Evolutionary conservation across 1,140 invertebrate genomes (phyloP), one percentile per base, ranked within the genome.

Genomic region (Hesperophylax magnus): DNA sequence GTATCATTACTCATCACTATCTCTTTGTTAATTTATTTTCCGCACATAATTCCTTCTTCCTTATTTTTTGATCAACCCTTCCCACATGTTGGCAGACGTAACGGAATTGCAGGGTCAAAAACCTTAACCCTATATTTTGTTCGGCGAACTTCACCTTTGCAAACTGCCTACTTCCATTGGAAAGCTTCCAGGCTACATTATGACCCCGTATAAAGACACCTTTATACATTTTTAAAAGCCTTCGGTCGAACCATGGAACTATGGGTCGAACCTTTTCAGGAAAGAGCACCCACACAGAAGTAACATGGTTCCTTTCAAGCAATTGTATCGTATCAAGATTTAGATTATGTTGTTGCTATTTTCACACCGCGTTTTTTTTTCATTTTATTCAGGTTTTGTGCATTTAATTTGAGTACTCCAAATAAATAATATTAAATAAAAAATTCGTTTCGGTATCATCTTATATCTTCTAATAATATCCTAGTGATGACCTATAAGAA

Each of bases 141-240:
- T 34, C 3, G 63, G 69, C 39, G 69, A 24, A 72, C 47, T 72
- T 47, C 34, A 65, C 17, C 39, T 47, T 47, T 47, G 39, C 6
- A 54, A 54, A 47, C 34, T 65, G 22, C 63, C 39, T 24, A 22
- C 20, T 20, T 15, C 34, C 15, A 69, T 52, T 47, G 69, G 18
- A 72, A 75, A 61, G 47, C 56, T 61, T 79, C 79, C 52, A 17
- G 39, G 34, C 69, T 47, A 47, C 39, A 47, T 31, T 39, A 67
- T 52, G 67, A 71, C 75, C 63, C 60, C 74, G 20, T 60, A 17
- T 65, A 56, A 54, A 60, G 72, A 67, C 77, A 80, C 82, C 80
- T 84, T 84, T 78, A 75, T 84, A 77, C 79, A 84, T 84, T 84
- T 84, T 84, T 84, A 84, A 84, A 81, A 74, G 77, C 27, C 72